Evolutionary conservation across 1,140 invertebrate genomes (phyloP), one percentile per base, ranked within the genome.

Genomic region (Manduca sexta): DNA sequence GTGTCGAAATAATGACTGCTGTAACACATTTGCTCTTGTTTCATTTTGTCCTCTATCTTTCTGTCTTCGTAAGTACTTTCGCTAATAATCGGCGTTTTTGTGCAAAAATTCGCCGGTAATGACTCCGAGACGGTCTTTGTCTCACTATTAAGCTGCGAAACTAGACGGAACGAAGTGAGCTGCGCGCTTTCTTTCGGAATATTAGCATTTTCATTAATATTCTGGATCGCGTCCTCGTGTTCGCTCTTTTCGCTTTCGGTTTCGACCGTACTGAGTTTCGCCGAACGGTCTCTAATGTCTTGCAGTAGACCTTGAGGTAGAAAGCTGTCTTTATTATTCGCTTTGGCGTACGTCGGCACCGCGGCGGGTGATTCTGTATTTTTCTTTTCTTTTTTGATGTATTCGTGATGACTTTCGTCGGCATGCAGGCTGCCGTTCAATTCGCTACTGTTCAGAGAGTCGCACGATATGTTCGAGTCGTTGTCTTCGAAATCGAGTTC

Each of bases 381-480:
- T 70, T 78, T 74, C 60, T 75, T 84, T 71, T 82, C 74, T 60
- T 78, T 80, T 79, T 85, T 83, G 48, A 59, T 67, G 45, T 80
- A 73, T 56, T 83, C 82, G 60, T 55, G 69, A 56, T 81, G 82
- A 72, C 69, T 82, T 81, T 85, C 82, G 49, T 84, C 82, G 39
- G 75, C 67, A 49, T 84, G 79, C 65, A 85, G 69, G 65, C 74
- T 84, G 52, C 74, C 75, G 53, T 88, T 87, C 17, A 90, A 57
- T 64, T 92, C 91, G 43, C 88, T 88, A 71, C 89, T 90, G 79
- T 92, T 92, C 52, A 92, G 74, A 10, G 91, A 92, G 69, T 92
- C 92, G 71, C 89, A 92, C 63, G 91, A 93, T 74, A 92, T 90
- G 59, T 90, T 92, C 54, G 89, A 91, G 63, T 91, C 90, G 64